Evolutionary conservation across 2,888 invertebrate genomes (phyloP), one percentile per base, ranked within the genome.

Genomic region (Tetheella fluctuosa): DNA sequence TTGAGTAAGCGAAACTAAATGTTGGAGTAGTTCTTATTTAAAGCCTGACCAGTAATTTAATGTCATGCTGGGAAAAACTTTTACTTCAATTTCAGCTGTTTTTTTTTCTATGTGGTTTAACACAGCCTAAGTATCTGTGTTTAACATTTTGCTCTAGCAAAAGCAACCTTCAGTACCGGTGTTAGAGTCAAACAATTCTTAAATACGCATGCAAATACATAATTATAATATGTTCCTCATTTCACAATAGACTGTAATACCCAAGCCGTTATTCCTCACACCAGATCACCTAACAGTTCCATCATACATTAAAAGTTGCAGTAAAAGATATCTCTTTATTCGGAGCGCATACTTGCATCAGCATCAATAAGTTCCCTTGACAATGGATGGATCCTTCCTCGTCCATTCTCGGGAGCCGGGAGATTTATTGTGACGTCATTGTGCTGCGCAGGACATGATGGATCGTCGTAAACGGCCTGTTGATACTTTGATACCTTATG

Each of bases 401-500:
- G 54, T 48, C 52, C 25, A 53, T 34, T 20, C 48, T 48, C 20
- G 17, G n/a, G 10, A 48, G 8, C 58, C 58, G 63, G 65, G 67
- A 74, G 71, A 74, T 77, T 76, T 79, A 77, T 71, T 67, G 66
- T 63, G 63, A 68, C 69, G 71, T 70, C 76, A 71, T 70, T 68
- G 65, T 65, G 64, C 68, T 59, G 74, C 10, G 20, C 20, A 64
- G 64, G 42, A 64, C 64, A 72, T 73, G 71, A 70, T 69, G 64
- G 78, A 74, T 73, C 17, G 48, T 48, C 20, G 48, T 12, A 20
- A 48, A 48, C 48, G 48, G 48, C 48, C 48, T 48, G 48, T 48
- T 48, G 48, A 48, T 48, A 48, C 48, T 48, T 48, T 48, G 39
- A 42, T 42, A 13, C 48, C 10, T 2, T 20, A 8, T 20, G 48